Base-by-base conservation (phyloP, 2,888 invertebrate genomes). In the Drosophila paracracens region DNA sequence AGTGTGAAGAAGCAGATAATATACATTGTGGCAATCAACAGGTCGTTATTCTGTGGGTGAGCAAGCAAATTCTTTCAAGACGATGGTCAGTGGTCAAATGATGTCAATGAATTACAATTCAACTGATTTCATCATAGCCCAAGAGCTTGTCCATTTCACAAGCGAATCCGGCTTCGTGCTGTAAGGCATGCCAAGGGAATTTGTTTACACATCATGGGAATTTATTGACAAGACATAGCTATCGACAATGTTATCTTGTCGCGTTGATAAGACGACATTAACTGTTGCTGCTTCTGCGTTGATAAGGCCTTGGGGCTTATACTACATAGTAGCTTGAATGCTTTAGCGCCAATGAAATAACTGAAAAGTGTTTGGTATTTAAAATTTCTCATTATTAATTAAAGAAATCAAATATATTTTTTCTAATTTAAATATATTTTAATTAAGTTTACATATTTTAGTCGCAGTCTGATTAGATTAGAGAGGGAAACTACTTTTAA, bases 21-120 rank as follows among this genome's bases (percentile, higher is more conserved):
- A 69, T 40, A 63, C 51, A 51, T 40, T 40, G 50, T 38, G 51
- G 51, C 50, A 56, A 63, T 70, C 62, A 53, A 48, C 52, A 65
- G 66, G 58, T 79, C 74, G 38, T 38, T 54, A 48, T 46, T 27
- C 40, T 56, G 35, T 58, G 61, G 8, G 64, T 51, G 38, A 64
- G 52, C 63, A 56, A 52, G 53, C 68, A 48, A 57, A 61, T 78
- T 74, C 48, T 60, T 25, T 74, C 29, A 64, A 29, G n/a, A 54
- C 21, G 59, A 58, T 82, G 65, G 40, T 68, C 54, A 50, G 38
- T 70, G 57, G 59, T 27, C 58, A 69, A 83, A 70, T 83, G 70
- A 83, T 83, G 69, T 80, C 75, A 72, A 84, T 87, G 67, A 84
- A 82, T 83, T 68, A 77, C 16, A 58, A 71, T 66, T 67, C 11